Base-by-base conservation (phyloP, 2,113 vertebrate genomes). In the Carassius auratus region DNA sequence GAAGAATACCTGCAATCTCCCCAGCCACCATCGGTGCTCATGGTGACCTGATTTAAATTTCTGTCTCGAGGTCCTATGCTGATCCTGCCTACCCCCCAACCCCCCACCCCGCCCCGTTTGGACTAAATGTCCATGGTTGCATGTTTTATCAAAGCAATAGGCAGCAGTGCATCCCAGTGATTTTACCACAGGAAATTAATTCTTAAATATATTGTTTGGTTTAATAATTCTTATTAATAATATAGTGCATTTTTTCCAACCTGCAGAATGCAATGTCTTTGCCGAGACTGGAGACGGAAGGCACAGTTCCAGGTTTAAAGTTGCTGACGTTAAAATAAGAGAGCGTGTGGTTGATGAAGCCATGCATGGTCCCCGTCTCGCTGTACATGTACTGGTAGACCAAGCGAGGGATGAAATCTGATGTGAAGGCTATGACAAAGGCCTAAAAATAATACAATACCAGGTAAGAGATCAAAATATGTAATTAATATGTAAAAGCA, bases 361-460 rank as follows among this genome's bases (percentile, higher is more conserved):
- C 98, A 3, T 98, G 94, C 95, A 99, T 96, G 89, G 96, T 97
- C 78, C 98, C 98, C 0, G 95, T 96, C 87, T 93, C 93, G 84
- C 98, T 99, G 90, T 96, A 99, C 89, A 95, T 94, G 78, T 99
- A 99, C 90, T 96, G 97, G 91, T 99, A 99, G 90, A 98, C 96
- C 1, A 99, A 95, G 82, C 98, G 97, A 10, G 98, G 98, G 85
- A 99, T 97, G 91, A 99, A 99, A 94, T 99, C 98, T 0, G 98
- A 99, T 21, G 98, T 99, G 92, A 98, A 93, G 36, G 98, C 95
- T 76, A 99, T 99, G 89, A 99, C 98, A 90, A 99, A 99, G 88
- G 98, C 98, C 98, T 99, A 85, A 62, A 26, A 50, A 73, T 64
- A 38, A 26, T 68, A 17, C 79, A 73, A 83, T 7, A 86, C 64